phyloP scores from a whole-genome alignment of 2,888 invertebrate genomes.

The Incurvaria masculella region DNA sequence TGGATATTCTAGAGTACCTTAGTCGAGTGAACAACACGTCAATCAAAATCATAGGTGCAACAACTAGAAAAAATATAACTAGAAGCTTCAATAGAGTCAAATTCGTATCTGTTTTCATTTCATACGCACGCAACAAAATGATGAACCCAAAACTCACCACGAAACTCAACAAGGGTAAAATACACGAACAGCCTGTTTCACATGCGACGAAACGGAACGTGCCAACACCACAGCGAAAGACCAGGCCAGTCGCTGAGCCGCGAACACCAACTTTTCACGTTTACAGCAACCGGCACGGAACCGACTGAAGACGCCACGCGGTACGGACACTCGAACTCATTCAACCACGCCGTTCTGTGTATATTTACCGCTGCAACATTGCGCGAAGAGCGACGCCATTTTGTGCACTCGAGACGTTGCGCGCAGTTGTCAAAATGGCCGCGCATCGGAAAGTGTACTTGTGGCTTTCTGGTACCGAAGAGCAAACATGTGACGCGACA shows the following conservation, averaged over 20 bases:
- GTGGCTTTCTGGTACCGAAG: slow-evolving; percentile 18
- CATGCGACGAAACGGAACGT: no score
- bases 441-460: slow-evolving; percentile 2
- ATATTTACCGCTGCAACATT: neutral
- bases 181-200: neutral
- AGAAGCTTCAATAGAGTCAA: no score
- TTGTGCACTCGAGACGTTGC: neutral
- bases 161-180: neutral
- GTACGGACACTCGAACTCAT: slow-evolving; percentile 2
- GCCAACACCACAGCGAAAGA: no score
- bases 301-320: neutral
- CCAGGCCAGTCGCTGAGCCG: no score
- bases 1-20: no score
- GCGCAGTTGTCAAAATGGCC: neutral
- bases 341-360: slow-evolving; percentile 5
- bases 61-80: no score
- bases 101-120: no score
- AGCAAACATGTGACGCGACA: slow-evolving; percentile 30
- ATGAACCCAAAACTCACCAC: neutral
- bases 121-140: neutral
- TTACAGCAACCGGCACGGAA: neutral
- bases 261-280: neutral
- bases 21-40: no score
- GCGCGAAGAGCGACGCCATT: neutral
- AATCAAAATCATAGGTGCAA: no score